These are phyloP conservation scores for Diadegma fenestrale DNA, from an alignment of 2,888 invertebrate species.

Conservation along the genomic window DNA sequence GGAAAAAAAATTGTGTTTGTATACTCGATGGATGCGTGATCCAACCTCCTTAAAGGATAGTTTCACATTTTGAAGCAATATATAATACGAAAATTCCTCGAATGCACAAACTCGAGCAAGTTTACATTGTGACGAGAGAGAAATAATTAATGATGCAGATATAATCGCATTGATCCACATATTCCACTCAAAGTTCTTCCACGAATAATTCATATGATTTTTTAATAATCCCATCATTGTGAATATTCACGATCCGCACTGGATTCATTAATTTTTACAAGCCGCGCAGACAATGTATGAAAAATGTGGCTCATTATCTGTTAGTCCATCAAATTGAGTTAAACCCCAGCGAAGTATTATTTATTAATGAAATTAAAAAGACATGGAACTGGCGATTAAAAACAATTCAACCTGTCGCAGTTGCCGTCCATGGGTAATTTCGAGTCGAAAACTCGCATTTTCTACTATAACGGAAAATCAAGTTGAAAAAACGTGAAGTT, in stretches of 20 bases:
- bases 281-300: neutral
- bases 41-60: too few relatives aligned
- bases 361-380: neutral
- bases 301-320: neutral
- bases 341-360: neutral
- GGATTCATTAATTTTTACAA: neutral
- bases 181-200: neutral
- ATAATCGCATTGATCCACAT: slow-evolving; percentile 3
- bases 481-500: too few relatives aligned
- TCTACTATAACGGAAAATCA: too few relatives aligned
- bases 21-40: too few relatives aligned
- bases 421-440: neutral
- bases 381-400: neutral
- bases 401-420: neutral
- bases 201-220: neutral
- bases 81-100: neutral
- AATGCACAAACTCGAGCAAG: neutral
- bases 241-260: neutral
- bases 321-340: neutral
- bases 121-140: neutral
- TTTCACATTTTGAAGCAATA: neutral
- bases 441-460: neutral
- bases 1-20: too few relatives aligned
- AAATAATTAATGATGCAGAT: neutral
- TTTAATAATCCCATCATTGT: neutral